Conservation (phyloP, 1,140 invertebrate species). For the Sarcophaga peregrina region DNA sequence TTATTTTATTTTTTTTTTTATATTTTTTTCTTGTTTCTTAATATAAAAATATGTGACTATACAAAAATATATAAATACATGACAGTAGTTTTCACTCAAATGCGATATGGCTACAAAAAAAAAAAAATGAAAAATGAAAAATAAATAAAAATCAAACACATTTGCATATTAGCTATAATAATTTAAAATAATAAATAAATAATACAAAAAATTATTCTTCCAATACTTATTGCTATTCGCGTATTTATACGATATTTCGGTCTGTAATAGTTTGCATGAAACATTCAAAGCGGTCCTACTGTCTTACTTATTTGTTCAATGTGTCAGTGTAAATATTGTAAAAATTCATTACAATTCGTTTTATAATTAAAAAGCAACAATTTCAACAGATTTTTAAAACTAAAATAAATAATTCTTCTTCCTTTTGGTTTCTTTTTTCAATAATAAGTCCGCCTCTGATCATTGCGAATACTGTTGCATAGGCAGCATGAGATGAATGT, state of each 20-base stretch:
- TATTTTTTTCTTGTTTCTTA: too few species aligned
- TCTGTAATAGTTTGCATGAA: too few species aligned
- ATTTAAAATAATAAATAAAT: too few species aligned
- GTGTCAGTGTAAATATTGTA: neutral
- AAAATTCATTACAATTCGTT: neutral
- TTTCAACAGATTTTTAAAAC: neutral
- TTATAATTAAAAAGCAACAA: neutral
- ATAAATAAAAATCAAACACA: too few species aligned
- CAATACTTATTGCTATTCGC: too few species aligned
- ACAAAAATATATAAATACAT: neutral
- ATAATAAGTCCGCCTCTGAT: constrained; percentile 55
- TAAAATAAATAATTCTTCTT: neutral
- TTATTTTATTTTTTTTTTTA: too few species aligned
- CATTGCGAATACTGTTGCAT: constrained; percentile 63
- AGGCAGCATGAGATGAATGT: constrained; percentile 55
- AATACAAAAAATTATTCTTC: too few species aligned
- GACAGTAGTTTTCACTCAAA: neutral
- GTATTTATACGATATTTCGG: too few species aligned
- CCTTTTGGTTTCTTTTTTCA: constrained; percentile 35
- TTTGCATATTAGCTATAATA: too few species aligned
- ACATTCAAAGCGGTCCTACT: neutral
- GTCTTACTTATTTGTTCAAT: neutral
- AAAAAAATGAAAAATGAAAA: too few species aligned
- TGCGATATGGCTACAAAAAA: neutral
- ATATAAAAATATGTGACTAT: neutral